phyloP scores from a whole-genome alignment of 2,113 vertebrate genomes.

The Paramisgurnus dabryanus region DNA sequence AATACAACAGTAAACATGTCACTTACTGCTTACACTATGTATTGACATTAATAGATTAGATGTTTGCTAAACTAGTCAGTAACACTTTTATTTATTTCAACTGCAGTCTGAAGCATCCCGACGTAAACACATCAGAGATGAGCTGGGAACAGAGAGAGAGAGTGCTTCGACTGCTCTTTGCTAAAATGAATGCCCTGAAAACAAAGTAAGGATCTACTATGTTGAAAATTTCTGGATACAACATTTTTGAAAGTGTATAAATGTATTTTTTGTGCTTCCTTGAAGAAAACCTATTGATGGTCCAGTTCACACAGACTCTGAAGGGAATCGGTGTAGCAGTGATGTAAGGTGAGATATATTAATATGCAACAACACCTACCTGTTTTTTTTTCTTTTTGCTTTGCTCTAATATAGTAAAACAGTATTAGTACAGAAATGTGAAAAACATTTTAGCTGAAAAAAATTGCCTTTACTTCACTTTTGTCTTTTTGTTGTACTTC shows the following conservation, averaged over 20 bases:
- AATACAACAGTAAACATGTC: too few species aligned
- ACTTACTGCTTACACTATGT: too few species aligned
- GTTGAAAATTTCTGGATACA: neutral
- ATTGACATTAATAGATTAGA: neutral
- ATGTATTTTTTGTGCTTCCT: neutral
- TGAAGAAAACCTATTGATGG: constrained; percentile 7
- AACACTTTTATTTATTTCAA: constrained; percentile 55
- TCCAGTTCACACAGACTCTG: neutral
- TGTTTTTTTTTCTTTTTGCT: neutral
- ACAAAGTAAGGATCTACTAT: constrained; percentile 65
- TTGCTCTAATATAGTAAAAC: neutral
- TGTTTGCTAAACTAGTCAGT: neutral
- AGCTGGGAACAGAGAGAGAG: constrained; percentile 89
- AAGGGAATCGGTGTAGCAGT: constrained; percentile 8
- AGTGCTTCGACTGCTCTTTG: constrained; percentile 84
- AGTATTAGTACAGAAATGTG: too few species aligned
- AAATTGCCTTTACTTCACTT: too few species aligned
- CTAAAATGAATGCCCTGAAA: constrained; percentile 83
- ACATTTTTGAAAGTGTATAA: neutral
- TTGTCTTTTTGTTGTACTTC: neutral
- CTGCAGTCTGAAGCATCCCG: constrained; percentile 66
- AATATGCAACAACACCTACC: neutral
- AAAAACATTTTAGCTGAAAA: too few species aligned
- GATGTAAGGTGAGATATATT: constrained; percentile 9
- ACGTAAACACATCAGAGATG: constrained; percentile 80